phyloP scores from a whole-genome alignment of 2,797 vertebrate species.

The Pogonophryne albipinna region DNA sequence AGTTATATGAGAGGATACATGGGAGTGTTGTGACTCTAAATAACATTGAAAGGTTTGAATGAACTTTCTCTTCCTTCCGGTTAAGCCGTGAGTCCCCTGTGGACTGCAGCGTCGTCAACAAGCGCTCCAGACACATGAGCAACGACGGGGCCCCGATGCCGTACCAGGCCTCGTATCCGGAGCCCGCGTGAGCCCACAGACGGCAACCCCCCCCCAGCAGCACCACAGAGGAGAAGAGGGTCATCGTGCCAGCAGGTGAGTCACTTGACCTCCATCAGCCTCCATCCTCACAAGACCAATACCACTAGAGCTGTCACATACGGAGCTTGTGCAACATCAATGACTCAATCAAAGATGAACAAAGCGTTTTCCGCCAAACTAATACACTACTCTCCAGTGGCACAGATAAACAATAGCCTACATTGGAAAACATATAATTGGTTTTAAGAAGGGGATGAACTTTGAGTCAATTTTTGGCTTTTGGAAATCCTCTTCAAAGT shows the following conservation, averaged over 20 bases:
- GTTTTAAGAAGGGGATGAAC: too few relatives aligned
- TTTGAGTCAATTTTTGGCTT: not conserved
- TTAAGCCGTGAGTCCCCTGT: slow-evolving; percentile 84
- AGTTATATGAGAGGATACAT: not conserved
- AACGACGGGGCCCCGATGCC: slow-evolving; percentile 79
- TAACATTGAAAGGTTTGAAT: not conserved
- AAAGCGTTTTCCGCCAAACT: slow-evolving; percentile 6
- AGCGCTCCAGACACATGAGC: slow-evolving; percentile 85
- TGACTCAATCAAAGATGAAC: slow-evolving; percentile 24
- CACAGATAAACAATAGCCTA: not conserved
- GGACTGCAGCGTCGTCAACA: slow-evolving; percentile 84
- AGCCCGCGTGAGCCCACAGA: slow-evolving; percentile 83
- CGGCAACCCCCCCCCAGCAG: slow-evolving; percentile 76
- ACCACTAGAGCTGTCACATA: slow-evolving; percentile 30
- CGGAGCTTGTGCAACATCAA: slow-evolving; percentile 28
- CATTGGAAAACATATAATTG: not conserved
- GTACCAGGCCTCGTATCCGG: slow-evolving; percentile 84
- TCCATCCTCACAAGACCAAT: not conserved
- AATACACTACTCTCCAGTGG: not conserved
- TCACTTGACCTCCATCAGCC: not conserved
- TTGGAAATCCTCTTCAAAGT: not conserved
- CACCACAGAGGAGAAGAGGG: slow-evolving; percentile 88
- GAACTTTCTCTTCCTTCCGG: not conserved
- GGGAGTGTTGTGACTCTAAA: not conserved
- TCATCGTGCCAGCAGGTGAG: slow-evolving; percentile 88